Base-by-base conservation (phyloP, 2,797 vertebrate species). In the Apodemus agrarius region DNA sequence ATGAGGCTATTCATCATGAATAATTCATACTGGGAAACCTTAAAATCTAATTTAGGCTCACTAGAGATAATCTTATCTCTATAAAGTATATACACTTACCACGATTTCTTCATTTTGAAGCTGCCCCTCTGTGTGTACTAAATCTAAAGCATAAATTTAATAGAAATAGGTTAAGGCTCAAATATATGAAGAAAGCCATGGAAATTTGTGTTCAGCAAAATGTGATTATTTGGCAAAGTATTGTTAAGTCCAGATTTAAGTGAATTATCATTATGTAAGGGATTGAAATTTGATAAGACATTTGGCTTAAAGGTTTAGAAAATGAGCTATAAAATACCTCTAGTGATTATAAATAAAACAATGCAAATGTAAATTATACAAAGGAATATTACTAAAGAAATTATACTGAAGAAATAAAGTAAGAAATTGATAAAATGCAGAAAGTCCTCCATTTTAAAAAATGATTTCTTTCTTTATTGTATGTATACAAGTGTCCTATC, bases 61-160 rank as follows among this genome's bases (percentile, higher is more conserved):
- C 57, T 87, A 84, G 90, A 79, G 61, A 83, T 43, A 85, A 92
- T 57, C 34, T 93, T 74, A 67, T 67, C 76, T 93, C 46, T 91
- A 95, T 13, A 84, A 87, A 96, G 14, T 84, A 26, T 81, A 97
- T 93, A 95, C 95, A 99, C 99, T 99, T 98, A 99, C 99, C 74
- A 98, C 94, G 97, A 99, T 98, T 96, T 99, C 98, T 97, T 99
- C 99, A 72, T 97, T 98, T 98, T 99, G 99, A 98, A 99, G 99
- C 89, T 99, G 99, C 78, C 99, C 99, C 93, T 99, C 99, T 79
- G 98, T 99, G 63, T 98, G 98, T 52, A 99, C 98, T 96, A 99
- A 98, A 94, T 99, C 99, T 99, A 98, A 88, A 98, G 97, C 80
- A 97, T 4, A 98, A 54, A 97, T 97, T 97, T 93, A 96, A 96